Evolutionary conservation across 2,113 vertebrate genomes (phyloP), one percentile per base, ranked within the genome.

Genomic region (Notiomystis cincta): DNA sequence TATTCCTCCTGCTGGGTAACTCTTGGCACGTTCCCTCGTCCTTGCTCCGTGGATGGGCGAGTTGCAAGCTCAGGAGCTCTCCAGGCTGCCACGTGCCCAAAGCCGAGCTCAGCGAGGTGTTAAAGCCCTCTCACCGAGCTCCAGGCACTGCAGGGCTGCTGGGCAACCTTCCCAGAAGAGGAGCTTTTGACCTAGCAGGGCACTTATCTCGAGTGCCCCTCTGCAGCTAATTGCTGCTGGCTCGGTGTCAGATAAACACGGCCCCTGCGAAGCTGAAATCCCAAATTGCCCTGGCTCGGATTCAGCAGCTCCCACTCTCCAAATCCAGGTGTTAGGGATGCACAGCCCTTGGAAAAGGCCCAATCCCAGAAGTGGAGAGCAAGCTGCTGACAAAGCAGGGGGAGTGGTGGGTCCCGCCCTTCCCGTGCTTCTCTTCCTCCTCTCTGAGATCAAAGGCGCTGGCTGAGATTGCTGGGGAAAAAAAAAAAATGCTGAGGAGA

Each of bases 81-180:
- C 37, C 44, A 18, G 82, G 66, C 19, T 78, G 57, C 76, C n/a
- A 10, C 0, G 15, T 9, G 28, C 64, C 51, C 85, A 9, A 67
- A 1, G 11, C 71, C 60, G 75, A 44, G 75, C 89, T 88, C 82
- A 20, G n/a, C 0, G 33, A 67, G 60, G 33, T 82, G 90, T 38
- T 77, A 3, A 70, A 87, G 21, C 56, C 25, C 51, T 61, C 83
- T 23, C 24, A 23, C 30, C 2, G 9, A 31, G 80, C 30, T 20
- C 20, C 7, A 66, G 83, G 80, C 80, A 66, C 83, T 71, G 64
- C 77, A 21, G 56, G 89, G 50, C 56, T 75, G 33, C 25, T 79
- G 87, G 95, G 95, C 81, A 95, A 2, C 90, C 65, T 94, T 93
- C 90, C 93, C 90, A 95, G 93, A 51, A 87, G 79, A 78, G 90